phyloP scores from a whole-genome alignment of 2,888 invertebrate genomes.

The Nephrotoma guestfalica region DNA sequence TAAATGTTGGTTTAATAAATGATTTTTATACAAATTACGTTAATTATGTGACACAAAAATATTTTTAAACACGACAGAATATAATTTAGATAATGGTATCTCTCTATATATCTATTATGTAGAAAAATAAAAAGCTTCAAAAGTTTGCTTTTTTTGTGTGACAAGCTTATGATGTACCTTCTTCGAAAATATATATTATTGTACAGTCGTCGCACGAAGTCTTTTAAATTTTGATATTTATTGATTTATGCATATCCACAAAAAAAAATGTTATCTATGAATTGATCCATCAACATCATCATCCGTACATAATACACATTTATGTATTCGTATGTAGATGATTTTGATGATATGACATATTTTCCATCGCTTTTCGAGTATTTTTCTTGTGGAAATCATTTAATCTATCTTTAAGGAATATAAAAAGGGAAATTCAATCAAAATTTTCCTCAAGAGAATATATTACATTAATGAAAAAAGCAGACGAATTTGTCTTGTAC shows the following conservation, averaged over 20 bases:
- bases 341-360: neutral
- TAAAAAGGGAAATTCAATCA: neutral
- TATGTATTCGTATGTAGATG: neutral
- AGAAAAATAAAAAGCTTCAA: neutral
- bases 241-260: neutral
- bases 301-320: neutral
- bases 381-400: neutral
- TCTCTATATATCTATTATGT: no score
- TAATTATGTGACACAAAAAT: neutral
- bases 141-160: neutral
- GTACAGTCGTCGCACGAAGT: neutral
- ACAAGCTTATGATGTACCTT: neutral
- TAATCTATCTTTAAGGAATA: neutral
- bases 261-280: neutral
- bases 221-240: neutral
- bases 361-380: neutral
- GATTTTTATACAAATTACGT: neutral
- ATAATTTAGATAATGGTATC: neutral
- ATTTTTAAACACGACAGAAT: neutral
- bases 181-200: neutral
- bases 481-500: neutral
- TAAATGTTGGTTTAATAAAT: neutral
- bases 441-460: neutral
- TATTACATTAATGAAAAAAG: neutral
- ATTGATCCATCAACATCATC: neutral